Base-by-base conservation (phyloP, 1,140 invertebrate species). In the Scaptodrosophila lebanonensis region DNA sequence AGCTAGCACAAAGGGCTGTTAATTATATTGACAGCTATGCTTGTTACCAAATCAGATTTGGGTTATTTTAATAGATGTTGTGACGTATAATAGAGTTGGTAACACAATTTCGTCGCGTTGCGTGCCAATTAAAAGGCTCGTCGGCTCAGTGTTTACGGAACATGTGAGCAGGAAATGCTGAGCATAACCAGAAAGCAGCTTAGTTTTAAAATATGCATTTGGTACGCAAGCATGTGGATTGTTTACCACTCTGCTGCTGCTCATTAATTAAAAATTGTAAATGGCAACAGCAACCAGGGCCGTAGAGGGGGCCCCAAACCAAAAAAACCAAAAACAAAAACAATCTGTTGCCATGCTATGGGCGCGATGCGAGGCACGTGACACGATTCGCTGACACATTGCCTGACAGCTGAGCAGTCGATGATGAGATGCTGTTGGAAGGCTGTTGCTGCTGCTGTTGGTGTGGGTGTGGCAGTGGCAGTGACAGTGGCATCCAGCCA, bases 241-340 rank as follows among this genome's bases (percentile, higher is more conserved):
- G 54, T 39, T 36, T 48, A 15, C 35, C 15, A 29, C 68, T 40
- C 39, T 45, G 53, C 40, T 52, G 63, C 59, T 65, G 65, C 68
- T 79, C 75, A 79, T 79, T 79, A 79, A 79, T 79, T 79, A 68
- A 82, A 82, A 79, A 79, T 45, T 43, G 67, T 5, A 57, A 48
- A 43, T 47, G 36, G 35, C 43, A 22, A 22, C 15, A 54, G 27
- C n/a, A 29, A 18, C 38, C n/a, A n/a, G n/a, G n/a, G n/a, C n/a
- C n/a, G n/a, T n/a, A n/a, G n/a, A n/a, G n/a, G n/a, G n/a, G n/a
- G n/a, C n/a, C n/a, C n/a, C n/a, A n/a, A n/a, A 36, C 35, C 49
- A 33, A 20, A 36, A 47, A 11, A 50, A 44, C 11, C 12, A 15
- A 32, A 39, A 29, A 18, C 62, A 54, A 35, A 12, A 49, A 47